Percentiles rank a stretch among this genome's conserved stretches.
Evolutionary conservation across 2,888 invertebrate species (phyloP).

Genomic region (Elmis aenea): DNA sequence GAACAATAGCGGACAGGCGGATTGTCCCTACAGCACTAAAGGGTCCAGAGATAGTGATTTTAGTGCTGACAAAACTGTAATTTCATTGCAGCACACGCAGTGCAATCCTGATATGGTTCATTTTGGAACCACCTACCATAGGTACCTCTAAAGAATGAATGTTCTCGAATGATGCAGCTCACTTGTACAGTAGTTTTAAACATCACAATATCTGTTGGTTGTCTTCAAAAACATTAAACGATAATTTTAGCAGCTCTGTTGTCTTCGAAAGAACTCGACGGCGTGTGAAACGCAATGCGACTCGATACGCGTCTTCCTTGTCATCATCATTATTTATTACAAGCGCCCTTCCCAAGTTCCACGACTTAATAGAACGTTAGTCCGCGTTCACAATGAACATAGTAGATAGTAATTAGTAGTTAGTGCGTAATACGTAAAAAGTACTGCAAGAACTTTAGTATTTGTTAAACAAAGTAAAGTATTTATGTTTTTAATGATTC

Average conservation of each 20-base stretch:
- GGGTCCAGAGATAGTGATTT: background rate
- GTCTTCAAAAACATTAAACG: constrained; percentile 14
- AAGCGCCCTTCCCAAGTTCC: constrained; percentile 14
- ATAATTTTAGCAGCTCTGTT: too few species aligned
- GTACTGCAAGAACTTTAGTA: too few species aligned
- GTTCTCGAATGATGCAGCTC: constrained; percentile 41
- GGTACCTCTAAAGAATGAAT: constrained; percentile 45
- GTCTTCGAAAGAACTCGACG: too few species aligned
- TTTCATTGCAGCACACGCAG: constrained; percentile 13
- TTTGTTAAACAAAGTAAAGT: too few species aligned
- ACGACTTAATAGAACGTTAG: constrained; percentile 14
- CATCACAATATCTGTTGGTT: constrained; percentile 25
- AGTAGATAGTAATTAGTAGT: too few species aligned
- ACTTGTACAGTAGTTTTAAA: constrained; percentile 41
- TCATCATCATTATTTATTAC: constrained; percentile 17
- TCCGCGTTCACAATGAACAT: too few species aligned
- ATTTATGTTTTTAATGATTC: too few species aligned
- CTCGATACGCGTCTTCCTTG: constrained; percentile 16
- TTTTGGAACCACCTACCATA: constrained; percentile 43
- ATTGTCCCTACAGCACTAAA: background rate
- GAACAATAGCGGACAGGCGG: constrained; percentile 5
- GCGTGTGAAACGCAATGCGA: too few species aligned
- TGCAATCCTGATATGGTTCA: constrained; percentile 39
- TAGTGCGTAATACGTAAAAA: too few species aligned
- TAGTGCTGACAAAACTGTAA: background rate